Conservation (phyloP, 1,140 invertebrate genomes). For the Drosophila subpulchrella region DNA sequence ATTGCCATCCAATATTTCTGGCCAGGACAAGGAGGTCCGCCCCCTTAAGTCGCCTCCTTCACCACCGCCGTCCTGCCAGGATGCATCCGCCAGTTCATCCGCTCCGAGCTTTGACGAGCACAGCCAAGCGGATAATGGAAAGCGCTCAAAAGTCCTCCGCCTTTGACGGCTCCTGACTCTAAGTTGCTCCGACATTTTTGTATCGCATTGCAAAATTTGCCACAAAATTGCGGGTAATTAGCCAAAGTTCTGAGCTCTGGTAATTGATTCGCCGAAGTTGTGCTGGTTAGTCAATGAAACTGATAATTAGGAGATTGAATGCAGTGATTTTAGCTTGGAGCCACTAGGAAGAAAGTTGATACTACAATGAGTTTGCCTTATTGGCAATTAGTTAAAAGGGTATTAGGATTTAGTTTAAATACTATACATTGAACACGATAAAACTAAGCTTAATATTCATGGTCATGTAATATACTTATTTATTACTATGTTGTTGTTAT, state of each 20-base stretch:
- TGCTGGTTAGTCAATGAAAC: slow-evolving; percentile 5
- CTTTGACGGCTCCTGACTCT: slow-evolving; percentile 42
- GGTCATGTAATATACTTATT: no score
- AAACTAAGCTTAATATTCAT: no score
- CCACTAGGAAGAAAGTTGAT: background rate
- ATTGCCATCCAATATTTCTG: slow-evolving; percentile 62
- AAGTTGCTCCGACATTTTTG: slow-evolving; percentile 39
- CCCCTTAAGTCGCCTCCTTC: background rate
- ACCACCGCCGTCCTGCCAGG: slow-evolving; percentile 17
- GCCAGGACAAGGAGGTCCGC: slow-evolving; percentile 30
- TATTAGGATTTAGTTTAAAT: background rate
- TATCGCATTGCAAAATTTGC: slow-evolving; percentile 28
- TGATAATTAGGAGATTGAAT: slow-evolving; percentile 20
- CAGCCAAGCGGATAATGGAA: slow-evolving; percentile 54
- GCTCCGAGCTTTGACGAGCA: slow-evolving; percentile 47
- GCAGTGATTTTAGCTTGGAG: background rate
- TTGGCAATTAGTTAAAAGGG: background rate
- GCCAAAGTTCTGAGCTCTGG: slow-evolving; percentile 30
- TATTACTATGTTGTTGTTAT: no score
- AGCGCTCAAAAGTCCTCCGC: slow-evolving; percentile 37
- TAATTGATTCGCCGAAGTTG: slow-evolving; percentile 26
- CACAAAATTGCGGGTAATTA: slow-evolving; percentile 43
- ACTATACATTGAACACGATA: no score
- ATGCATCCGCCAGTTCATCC: slow-evolving; percentile 45
- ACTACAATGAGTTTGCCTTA: background rate